phyloP scores from a whole-genome alignment of 2,113 vertebrate genomes.

The Sinosuthora webbiana region DNA sequence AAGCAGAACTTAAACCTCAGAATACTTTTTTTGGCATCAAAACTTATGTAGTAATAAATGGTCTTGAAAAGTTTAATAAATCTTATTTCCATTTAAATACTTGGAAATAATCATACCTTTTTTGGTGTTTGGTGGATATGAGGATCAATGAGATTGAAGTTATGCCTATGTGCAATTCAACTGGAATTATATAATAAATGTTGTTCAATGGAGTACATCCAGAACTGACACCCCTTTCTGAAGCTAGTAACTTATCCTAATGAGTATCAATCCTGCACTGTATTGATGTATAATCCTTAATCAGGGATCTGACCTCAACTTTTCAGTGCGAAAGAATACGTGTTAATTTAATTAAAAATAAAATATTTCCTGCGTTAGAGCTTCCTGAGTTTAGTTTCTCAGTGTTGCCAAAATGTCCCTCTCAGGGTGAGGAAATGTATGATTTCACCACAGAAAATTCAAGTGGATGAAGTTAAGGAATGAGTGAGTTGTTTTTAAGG shows the following conservation, averaged over 20 bases:
- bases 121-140: background rate
- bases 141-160: background rate
- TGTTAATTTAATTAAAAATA: background rate
- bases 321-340: background rate
- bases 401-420: background rate
- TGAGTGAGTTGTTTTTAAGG: background rate
- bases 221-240: background rate
- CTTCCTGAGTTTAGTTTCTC: background rate
- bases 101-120: background rate
- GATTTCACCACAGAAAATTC: background rate
- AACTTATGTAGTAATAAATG: background rate
- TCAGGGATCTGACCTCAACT: background rate
- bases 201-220: background rate
- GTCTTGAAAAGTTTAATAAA: background rate
- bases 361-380: background rate
- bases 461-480: background rate
- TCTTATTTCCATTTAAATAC: background rate
- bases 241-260: constrained; percentile 17
- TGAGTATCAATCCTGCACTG: background rate
- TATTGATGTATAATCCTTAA: background rate
- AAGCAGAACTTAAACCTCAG: background rate
- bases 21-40: background rate
- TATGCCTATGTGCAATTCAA: background rate
- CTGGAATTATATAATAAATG: background rate
- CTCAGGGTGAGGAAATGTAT: background rate